Percentiles rank a stretch among this genome's conserved stretches.
Evolutionary conservation across 2,888 invertebrate species (phyloP).

Genomic region (Microctonus aethiopoides): DNA sequence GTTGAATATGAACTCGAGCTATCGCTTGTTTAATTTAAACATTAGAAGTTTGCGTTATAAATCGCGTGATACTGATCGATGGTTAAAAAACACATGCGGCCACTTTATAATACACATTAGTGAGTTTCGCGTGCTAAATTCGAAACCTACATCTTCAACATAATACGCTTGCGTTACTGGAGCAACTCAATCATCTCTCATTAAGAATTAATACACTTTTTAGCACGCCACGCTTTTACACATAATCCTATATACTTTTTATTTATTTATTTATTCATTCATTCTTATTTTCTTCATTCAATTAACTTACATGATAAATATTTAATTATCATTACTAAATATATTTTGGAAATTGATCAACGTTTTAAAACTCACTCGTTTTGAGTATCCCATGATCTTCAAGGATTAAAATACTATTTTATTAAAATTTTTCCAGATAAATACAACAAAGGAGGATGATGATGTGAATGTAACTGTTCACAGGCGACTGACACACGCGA

Average conservation of each 20-base stretch:
- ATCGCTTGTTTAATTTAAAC: neutral
- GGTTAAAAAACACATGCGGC: neutral
- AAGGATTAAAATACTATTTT: neutral
- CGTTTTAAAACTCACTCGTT: conserved; percentile 46
- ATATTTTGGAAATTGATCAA: neutral
- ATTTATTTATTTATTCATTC: no score
- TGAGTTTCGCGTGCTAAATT: conserved; percentile 24
- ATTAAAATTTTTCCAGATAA: conserved; percentile 9
- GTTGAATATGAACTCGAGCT: neutral
- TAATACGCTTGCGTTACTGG: conserved; percentile 26
- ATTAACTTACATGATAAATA: neutral
- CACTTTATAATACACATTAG: neutral
- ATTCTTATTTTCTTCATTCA: neutral
- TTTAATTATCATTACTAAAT: neutral
- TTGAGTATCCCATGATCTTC: conserved; percentile 47
- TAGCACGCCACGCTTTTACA: conserved; percentile 17
- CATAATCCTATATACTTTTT: neutral
- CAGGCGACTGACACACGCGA: conserved; percentile 42
- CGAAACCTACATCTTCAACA: conserved; percentile 24
- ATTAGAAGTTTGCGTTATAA: neutral
- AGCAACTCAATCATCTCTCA: conserved; percentile 17
- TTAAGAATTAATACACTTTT: neutral
- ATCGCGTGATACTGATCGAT: conserved; percentile 15
- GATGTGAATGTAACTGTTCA: conserved; percentile 47
- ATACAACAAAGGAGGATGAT: conserved; percentile 20